These are phyloP conservation scores for Dasypogon diadema DNA, from an alignment of 2,888 invertebrate genomes.

Conservation along the genomic window DNA sequence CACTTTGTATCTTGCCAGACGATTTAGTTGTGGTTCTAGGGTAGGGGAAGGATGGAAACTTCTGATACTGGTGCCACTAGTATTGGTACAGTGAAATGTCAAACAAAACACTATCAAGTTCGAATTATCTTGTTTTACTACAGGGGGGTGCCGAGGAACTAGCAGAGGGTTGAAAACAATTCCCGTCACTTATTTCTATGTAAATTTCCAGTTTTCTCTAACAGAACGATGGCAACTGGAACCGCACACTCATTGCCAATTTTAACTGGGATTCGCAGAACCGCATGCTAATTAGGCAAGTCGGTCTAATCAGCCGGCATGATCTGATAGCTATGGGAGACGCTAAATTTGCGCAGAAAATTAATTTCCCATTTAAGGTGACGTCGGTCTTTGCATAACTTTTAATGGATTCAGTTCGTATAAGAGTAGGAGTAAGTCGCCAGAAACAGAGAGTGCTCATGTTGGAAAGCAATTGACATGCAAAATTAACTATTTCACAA, in stretches of 20 bases:
- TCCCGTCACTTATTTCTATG: not conserved
- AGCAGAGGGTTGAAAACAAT: not conserved
- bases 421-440: too few species aligned
- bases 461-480: too few species aligned
- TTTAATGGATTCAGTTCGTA: too few species aligned
- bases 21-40: not conserved
- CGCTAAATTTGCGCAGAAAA: too few species aligned
- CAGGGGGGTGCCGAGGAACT: not conserved
- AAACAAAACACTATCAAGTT: conserved; percentile 30
- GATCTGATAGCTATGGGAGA: too few species aligned
- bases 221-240: not conserved
- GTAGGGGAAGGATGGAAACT: not conserved
- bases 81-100: conserved; percentile 10
- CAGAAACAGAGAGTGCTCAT: too few species aligned
- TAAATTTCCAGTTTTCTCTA: not conserved
- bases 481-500: too few species aligned
- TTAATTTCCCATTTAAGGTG: too few species aligned
- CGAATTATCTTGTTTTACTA: conserved; percentile 1
- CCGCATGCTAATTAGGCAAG: not conserved
- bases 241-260: not conserved
- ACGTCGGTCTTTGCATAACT: too few species aligned
- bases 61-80: not conserved
- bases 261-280: not conserved
- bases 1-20: not conserved
- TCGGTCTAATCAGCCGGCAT: too few species aligned